phyloP scores from a whole-genome alignment of 2,113 vertebrate species.

The Plectropomus leopardus region DNA sequence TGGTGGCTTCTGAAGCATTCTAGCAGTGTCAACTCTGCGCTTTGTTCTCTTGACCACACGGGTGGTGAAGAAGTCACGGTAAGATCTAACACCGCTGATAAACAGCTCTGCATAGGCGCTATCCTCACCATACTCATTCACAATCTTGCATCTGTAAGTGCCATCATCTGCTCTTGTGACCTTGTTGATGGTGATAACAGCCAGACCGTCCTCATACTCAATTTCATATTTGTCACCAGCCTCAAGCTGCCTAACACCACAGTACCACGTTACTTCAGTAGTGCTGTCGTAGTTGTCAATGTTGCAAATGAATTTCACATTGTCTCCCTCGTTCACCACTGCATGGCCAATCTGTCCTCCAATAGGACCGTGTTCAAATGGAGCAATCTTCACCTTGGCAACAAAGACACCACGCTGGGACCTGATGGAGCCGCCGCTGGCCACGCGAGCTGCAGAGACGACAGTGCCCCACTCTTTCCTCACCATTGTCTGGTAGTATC shows the following conservation, averaged over 20 bases:
- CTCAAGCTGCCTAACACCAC: conserved; percentile 96
- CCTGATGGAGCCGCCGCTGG: conserved; percentile 93
- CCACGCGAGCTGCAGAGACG: conserved; percentile 94
- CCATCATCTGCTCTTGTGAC: conserved; percentile 93
- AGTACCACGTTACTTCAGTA: conserved; percentile 98
- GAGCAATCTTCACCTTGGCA: conserved; percentile 96
- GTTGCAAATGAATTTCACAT: conserved; percentile 91
- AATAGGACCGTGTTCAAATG: conserved; percentile 95
- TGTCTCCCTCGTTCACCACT: conserved; percentile 89
- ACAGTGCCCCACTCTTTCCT: conserved; percentile 96
- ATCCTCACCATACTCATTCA: conserved; percentile 97
- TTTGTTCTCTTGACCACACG: conserved; percentile 94
- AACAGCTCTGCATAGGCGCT: conserved; percentile 96
- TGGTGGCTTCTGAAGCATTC: conserved; percentile 94
- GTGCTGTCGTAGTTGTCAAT: conserved; percentile 97
- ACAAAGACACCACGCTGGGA: conserved; percentile 93
- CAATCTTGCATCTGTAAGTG: conserved; percentile 96
- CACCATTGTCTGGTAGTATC: conserved; percentile 94
- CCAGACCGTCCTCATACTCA: conserved; percentile 94
- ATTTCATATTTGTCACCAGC: conserved; percentile 93
- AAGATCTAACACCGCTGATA: conserved; percentile 91
- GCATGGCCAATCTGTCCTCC: conserved; percentile 91
- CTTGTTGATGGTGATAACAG: conserved; percentile 91
- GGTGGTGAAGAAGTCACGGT: conserved; percentile 90
- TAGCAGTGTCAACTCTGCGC: conserved; percentile 92